phyloP scores from a whole-genome alignment of 1,140 invertebrate genomes.

The Leptinotarsa texana region DNA sequence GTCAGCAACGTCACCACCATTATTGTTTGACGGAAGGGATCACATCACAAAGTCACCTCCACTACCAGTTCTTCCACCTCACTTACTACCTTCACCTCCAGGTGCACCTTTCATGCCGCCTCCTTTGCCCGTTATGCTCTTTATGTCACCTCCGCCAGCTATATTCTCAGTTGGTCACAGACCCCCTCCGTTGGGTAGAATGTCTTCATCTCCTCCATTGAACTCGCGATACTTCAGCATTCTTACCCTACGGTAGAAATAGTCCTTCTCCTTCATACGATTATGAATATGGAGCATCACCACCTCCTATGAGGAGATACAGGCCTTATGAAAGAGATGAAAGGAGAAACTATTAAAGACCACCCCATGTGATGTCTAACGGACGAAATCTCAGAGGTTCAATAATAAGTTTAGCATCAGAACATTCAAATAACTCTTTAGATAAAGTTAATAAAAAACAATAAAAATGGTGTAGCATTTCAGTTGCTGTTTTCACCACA shows the following conservation, averaged over 20 bases:
- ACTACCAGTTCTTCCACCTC: slow-evolving; percentile 55
- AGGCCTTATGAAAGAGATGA: slow-evolving; percentile 48
- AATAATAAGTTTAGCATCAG: slow-evolving; percentile 49
- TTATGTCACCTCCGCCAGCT: slow-evolving; percentile 52
- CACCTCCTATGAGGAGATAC: slow-evolving; percentile 41
- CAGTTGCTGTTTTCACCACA: slow-evolving; percentile 36
- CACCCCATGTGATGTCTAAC: slow-evolving; percentile 34
- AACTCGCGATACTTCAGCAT: slow-evolving; percentile 48
- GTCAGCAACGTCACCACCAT: slow-evolving; percentile 55
- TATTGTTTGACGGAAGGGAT: slow-evolving; percentile 54
- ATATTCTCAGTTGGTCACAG: slow-evolving; percentile 62
- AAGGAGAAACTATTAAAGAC: slow-evolving; percentile 45
- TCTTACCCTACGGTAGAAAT: slow-evolving; percentile 48
- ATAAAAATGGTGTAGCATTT: slow-evolving; percentile 51
- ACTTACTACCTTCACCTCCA: slow-evolving; percentile 50
- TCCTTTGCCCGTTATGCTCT: slow-evolving; percentile 45
- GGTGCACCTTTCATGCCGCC: slow-evolving; percentile 54
- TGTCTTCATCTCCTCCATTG: slow-evolving; percentile 64
- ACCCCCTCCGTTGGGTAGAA: slow-evolving; percentile 65
- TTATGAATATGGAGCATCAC: slow-evolving; percentile 48
- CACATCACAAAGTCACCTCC: slow-evolving; percentile 60
- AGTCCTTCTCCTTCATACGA: slow-evolving; percentile 52
- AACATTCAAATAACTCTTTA: slow-evolving; percentile 52
- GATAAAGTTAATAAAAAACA: slow-evolving; percentile 47
- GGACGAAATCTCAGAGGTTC: slow-evolving; percentile 45